Conservation (phyloP, 2,888 invertebrate genomes). For the Diarsia brunnea region DNA sequence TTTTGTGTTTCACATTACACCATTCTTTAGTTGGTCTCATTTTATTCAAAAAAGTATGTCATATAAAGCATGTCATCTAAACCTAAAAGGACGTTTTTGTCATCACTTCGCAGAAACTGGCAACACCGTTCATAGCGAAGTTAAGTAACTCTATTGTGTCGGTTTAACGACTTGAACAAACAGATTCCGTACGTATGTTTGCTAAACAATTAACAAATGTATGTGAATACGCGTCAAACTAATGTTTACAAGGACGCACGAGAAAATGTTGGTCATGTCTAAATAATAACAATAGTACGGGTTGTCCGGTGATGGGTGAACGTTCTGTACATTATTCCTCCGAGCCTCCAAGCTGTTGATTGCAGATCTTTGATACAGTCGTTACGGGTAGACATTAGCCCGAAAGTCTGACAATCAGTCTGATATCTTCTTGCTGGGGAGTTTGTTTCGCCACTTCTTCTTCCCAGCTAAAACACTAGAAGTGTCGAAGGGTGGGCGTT, state of each 20-base stretch:
- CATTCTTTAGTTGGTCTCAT: background rate
- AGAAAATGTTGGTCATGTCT: constrained; percentile 46
- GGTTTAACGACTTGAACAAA: constrained; percentile 64
- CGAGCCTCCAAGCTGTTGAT: background rate
- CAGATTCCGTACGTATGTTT: constrained; percentile 61
- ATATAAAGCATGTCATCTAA: constrained; percentile 3
- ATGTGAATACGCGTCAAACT: constrained; percentile 52
- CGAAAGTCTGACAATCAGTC: no score
- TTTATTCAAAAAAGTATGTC: constrained; percentile 7
- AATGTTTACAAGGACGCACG: constrained; percentile 56
- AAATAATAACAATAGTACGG: background rate
- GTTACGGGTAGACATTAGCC: background rate
- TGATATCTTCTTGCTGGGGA: no score
- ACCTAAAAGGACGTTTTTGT: constrained; percentile 32
- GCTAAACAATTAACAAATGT: constrained; percentile 67
- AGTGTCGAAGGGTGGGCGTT: no score
- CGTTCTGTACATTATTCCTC: background rate
- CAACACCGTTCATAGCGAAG: constrained; percentile 24
- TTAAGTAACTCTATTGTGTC: constrained; percentile 58
- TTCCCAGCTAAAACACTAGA: no score
- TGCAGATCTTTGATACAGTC: background rate
- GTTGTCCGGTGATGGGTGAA: background rate
- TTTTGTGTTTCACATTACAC: background rate
- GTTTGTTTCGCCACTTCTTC: no score
- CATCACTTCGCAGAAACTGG: constrained; percentile 26